A percentile compares a stretch with the other conserved stretches of the same genome.
These are phyloP conservation scores for Podilymbus podiceps DNA, from an alignment of 2,113 vertebrate species.

Conservation along the genomic window DNA sequence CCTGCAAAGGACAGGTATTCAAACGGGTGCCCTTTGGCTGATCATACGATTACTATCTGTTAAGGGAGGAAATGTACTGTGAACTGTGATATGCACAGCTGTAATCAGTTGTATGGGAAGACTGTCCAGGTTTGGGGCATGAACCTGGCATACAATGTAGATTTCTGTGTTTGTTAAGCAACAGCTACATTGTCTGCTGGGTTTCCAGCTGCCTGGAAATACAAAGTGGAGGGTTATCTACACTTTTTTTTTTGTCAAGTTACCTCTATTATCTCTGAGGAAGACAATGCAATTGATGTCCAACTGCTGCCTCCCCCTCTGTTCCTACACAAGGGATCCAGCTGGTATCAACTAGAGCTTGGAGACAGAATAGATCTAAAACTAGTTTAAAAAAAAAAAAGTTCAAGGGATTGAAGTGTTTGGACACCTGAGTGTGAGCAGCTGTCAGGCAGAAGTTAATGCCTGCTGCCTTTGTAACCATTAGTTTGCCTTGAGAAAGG, in stretches of 20 bases:
- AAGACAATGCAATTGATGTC: not conserved
- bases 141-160: constrained; percentile 99
- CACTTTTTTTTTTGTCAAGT: not conserved
- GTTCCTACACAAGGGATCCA: not conserved
- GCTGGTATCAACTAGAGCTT: not conserved
- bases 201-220: constrained; percentile 93
- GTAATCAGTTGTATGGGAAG: not conserved
- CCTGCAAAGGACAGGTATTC: not conserved
- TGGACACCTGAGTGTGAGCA: not conserved
- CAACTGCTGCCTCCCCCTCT: not conserved
- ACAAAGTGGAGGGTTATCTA: constrained; percentile 20
- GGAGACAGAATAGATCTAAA: not conserved
- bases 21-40: not conserved
- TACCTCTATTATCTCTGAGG: not conserved
- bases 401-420: not conserved
- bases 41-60: accelerated
- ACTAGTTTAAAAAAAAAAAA: not conserved
- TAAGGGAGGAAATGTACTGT: not conserved
- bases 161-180: constrained; percentile 97
- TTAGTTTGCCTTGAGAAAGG: not conserved
- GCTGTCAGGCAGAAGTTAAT: not conserved
- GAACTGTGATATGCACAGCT: not conserved
- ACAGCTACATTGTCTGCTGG: constrained; percentile 99
- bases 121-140: constrained; percentile 78
- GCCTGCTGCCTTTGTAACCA: not conserved